Conservation (phyloP, 1,140 invertebrate species). For the Radopholus similis region DNA sequence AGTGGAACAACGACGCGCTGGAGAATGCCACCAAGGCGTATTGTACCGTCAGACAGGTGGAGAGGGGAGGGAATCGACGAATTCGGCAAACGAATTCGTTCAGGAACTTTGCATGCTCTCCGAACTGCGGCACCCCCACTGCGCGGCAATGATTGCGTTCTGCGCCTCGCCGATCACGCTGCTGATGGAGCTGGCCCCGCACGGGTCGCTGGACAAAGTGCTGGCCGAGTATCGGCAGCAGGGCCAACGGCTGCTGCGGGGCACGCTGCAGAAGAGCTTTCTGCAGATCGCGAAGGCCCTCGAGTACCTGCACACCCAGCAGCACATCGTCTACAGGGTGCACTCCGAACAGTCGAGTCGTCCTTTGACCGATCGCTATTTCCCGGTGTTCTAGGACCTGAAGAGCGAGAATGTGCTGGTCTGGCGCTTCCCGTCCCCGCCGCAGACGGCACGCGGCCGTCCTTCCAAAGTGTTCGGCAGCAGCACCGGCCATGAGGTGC, state of each 20-base stretch:
- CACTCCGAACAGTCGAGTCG: neutral
- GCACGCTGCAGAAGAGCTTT: constrained; percentile 77
- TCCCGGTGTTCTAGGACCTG: constrained; percentile 68
- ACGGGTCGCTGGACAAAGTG: constrained; percentile 78
- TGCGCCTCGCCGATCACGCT: constrained; percentile 82
- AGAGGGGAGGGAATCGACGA: neutral
- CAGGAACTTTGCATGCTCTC: constrained; percentile 73
- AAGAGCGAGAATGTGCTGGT: constrained; percentile 98
- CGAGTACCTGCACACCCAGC: constrained; percentile 82
- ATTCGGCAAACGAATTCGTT: neutral
- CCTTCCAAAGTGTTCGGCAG: constrained; percentile 2
- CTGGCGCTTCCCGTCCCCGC: constrained; percentile 62
- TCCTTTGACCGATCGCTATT: neutral
- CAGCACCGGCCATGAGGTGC: constrained; percentile 64
- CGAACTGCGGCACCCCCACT: constrained; percentile 79
- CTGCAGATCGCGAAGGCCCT: constrained; percentile 85
- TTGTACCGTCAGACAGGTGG: constrained; percentile 84
- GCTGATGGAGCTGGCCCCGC: constrained; percentile 82
- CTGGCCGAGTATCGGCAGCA: constrained; percentile 77
- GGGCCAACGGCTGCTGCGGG: constrained; percentile 74
- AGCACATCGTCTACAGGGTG: constrained; percentile 80
- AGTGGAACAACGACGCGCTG: constrained; percentile 83
- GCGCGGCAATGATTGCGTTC: constrained; percentile 80
- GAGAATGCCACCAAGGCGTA: constrained; percentile 90
- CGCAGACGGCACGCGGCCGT: neutral